phyloP scores from a whole-genome alignment of 2,113 vertebrate genomes.

The Telmatochromis sp. region DNA sequence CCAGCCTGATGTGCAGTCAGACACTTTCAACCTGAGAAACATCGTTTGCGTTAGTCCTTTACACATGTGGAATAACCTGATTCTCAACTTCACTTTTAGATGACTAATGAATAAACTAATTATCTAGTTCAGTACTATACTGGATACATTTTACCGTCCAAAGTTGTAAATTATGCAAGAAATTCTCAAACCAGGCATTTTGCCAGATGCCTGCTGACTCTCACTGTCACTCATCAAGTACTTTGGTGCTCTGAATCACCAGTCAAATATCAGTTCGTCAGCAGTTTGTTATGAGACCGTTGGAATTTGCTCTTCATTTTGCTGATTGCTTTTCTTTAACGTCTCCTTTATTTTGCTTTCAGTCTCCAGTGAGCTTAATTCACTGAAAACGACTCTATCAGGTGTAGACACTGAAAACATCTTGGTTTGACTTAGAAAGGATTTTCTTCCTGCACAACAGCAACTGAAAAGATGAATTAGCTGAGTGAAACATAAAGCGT shows the following conservation, averaged over 20 bases:
- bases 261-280: neutral
- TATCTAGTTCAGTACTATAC: rapidly evolving
- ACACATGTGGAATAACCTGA: neutral
- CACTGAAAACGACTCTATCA: rapidly evolving
- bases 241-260: neutral
- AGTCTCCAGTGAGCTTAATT: rapidly evolving
- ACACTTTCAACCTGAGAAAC: neutral
- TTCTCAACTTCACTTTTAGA: neutral
- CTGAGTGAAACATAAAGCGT: neutral
- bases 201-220: neutral
- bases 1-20: neutral
- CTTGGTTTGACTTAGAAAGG: neutral
- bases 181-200: rapidly evolving
- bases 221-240: neutral
- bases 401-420: rapidly evolving
- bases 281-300: neutral
- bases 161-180: rapidly evolving
- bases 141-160: rapidly evolving
- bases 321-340: neutral
- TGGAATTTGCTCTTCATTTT: rapidly evolving
- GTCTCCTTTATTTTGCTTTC: rapidly evolving
- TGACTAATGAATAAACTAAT: rapidly evolving
- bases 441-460: neutral
- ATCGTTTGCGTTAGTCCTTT: rapidly evolving
- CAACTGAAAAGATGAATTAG: rapidly evolving